Evolutionary conservation across 2,888 invertebrate species (phyloP), one percentile per base, ranked within the genome.

Genomic region (Sminthurinus aureus): DNA sequence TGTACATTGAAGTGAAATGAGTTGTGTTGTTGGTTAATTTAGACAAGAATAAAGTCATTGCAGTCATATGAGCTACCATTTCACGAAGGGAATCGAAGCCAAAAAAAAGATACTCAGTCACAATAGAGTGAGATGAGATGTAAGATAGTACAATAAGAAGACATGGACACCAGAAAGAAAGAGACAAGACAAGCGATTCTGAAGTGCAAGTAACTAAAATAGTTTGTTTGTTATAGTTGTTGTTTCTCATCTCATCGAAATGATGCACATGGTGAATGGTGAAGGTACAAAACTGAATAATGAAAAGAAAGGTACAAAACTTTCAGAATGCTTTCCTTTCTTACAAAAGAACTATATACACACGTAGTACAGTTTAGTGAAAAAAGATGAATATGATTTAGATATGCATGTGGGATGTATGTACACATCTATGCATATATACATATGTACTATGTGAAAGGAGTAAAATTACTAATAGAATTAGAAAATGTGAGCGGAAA

Each of bases 401-500:
- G 20, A n/a, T 66, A 66, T 66, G 20, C 20, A 20, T n/a, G 67
- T 67, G n/a, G 67, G 6, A 20, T 67, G 22, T 73, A 22, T 73
- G 26, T 22, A 73, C 20, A 71, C 38, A 38, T 38, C 3, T 38
- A 38, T 1, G 38, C 3, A 71, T 71, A 26, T 50, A 51, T 75
- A 18, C 6, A n/a, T n/a, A n/a, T n/a, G n/a, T n/a, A n/a, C n/a
- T n/a, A n/a, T n/a, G 18, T 67, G n/a, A n/a, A 24, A n/a, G 84
- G 84, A 84, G 83, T 85, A 87, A 85, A 87, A 85, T 87, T 87
- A 86, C 86, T 84, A 86, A 87, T 85, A 87, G 84, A 87, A 85
- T 87, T 87, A 86, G 86, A 85, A 86, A 87, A 83, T 83, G 86
- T 87, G 86, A 86, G 86, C 87, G 84, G 87, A 87, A 87, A 84